Evolutionary conservation across 2,797 vertebrate genomes (phyloP).

Genomic region (Paedocypris micromegethes): DNA sequence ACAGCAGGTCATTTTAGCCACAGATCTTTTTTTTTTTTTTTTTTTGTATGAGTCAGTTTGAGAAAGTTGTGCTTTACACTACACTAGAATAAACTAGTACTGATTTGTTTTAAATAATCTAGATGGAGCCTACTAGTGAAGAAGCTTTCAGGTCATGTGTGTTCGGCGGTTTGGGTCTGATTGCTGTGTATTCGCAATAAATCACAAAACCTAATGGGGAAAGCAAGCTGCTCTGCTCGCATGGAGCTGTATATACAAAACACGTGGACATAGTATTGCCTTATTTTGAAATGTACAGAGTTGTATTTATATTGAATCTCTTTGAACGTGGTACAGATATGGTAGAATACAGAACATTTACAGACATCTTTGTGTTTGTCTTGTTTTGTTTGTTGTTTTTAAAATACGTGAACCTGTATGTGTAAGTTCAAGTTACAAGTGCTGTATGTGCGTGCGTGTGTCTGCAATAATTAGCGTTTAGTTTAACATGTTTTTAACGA

Average conservation of each 20-base stretch:
- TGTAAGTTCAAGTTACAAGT: no score
- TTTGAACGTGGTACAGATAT: slow-evolving; percentile 84
- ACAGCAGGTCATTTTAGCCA: not conserved
- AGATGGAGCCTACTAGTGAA: slow-evolving; percentile 18
- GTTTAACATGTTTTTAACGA: no score
- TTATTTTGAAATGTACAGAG: slow-evolving; percentile 87
- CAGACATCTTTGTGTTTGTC: slow-evolving; percentile 54
- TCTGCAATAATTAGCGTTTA: no score
- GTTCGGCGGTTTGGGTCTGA: slow-evolving; percentile 44
- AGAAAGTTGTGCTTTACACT: no score
- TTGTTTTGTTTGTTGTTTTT: slow-evolving; percentile 1
- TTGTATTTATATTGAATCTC: slow-evolving; percentile 95
- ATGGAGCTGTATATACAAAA: slow-evolving; percentile 84
- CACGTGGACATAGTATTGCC: slow-evolving; percentile 81
- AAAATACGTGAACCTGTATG: no score
- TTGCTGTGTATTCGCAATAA: slow-evolving; percentile 70
- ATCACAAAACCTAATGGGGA: slow-evolving; percentile 77
- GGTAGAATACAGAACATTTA: slow-evolving; percentile 91
- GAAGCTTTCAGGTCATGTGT: slow-evolving; percentile 36
- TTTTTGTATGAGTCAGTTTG: no score
- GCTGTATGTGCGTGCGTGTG: no score
- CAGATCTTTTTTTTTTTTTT: slow-evolving; percentile 26
- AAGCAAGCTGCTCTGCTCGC: slow-evolving; percentile 85
- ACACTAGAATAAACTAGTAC: not conserved
- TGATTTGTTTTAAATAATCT: slow-evolving; percentile 17